Evolutionary conservation across 2,113 vertebrate genomes (phyloP), one percentile per base, ranked within the genome.

Genomic region (Talpa occidentalis): DNA sequence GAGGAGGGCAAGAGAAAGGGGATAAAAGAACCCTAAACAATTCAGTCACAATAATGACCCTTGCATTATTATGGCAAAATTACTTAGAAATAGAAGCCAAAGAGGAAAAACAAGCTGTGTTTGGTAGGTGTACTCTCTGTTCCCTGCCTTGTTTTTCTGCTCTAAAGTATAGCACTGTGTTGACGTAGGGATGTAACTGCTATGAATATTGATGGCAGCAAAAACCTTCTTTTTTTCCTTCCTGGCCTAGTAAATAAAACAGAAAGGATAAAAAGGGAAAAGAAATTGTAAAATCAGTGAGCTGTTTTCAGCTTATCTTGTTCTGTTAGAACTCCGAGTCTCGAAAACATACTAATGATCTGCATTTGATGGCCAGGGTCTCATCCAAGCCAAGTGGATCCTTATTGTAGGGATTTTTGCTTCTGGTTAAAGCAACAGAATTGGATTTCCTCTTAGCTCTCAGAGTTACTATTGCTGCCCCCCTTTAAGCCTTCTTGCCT

Each of bases 181-280:
- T 93, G 94, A 97, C 24, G 14, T 85, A 72, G 90, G 73, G 80
- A 81, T 79, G 62, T 91, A 56, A 90, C 94, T 94, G 88, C 87
- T 93, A 54, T 97, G 92, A 94, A 96, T 97, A 97, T 94, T 93
- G 90, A 96, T 94, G 77, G 44, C 44, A 93, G 88, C 49, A 72
- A 81, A 91, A 74, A 12, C 67, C 56, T 66, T 90, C 78, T 91
- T 78, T 72, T 24, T 10, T 10, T 0, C 8, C 67, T 30, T 17
- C 84, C 69, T 97, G 91, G 91, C 93, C 91, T 90, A 93, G 92
- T 97, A 97, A 97, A 96, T 97, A 96, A 96, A 97, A 49, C 90
- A 93, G 72, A 81, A 90, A 42, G 56, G 80, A 94, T 96, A 69
- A 84, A 94, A 96, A 64, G 73, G 60, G 80, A 95, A 89, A 49